Percentiles rank a stretch among this genome's conserved stretches.
These are phyloP conservation scores for Abramis brama DNA, from an alignment of 2,113 vertebrate species.

Conservation along the genomic window DNA sequence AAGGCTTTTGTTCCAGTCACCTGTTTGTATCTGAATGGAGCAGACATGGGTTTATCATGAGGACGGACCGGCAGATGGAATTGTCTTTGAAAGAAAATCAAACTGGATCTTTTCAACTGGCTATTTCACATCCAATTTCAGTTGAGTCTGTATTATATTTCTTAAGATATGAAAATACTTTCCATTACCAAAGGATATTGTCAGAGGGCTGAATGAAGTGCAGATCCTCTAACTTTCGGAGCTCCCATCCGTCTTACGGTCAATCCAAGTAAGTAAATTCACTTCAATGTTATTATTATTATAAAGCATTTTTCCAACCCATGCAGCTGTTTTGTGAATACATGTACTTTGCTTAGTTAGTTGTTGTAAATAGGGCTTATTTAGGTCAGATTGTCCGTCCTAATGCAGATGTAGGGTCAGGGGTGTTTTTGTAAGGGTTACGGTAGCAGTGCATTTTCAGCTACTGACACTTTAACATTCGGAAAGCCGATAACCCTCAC, in stretches of 20 bases:
- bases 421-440: constrained; percentile 39
- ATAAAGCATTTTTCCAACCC: neutral
- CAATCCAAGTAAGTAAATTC: constrained; percentile 42
- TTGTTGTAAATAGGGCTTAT: neutral
- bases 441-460: constrained; percentile 27
- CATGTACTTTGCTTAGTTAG: neutral
- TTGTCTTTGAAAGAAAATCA: neutral
- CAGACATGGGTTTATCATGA: neutral
- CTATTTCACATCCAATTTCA: neutral
- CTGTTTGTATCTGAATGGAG: neutral
- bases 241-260: constrained; percentile 45
- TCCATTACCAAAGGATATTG: constrained; percentile 42
- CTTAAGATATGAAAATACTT: neutral
- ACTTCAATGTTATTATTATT: neutral
- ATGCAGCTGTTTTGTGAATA: neutral
- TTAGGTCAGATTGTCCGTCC: neutral
- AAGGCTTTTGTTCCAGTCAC: neutral
- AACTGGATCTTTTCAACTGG: neutral
- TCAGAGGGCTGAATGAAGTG: constrained; percentile 37
- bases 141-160: neutral
- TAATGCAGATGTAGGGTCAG: neutral
- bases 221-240: constrained; percentile 46
- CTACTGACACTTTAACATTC: constrained; percentile 51
- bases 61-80: neutral
- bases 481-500: constrained; percentile 54